phyloP scores from a whole-genome alignment of 2,113 vertebrate species.

The Pristiophorus japonicus region DNA sequence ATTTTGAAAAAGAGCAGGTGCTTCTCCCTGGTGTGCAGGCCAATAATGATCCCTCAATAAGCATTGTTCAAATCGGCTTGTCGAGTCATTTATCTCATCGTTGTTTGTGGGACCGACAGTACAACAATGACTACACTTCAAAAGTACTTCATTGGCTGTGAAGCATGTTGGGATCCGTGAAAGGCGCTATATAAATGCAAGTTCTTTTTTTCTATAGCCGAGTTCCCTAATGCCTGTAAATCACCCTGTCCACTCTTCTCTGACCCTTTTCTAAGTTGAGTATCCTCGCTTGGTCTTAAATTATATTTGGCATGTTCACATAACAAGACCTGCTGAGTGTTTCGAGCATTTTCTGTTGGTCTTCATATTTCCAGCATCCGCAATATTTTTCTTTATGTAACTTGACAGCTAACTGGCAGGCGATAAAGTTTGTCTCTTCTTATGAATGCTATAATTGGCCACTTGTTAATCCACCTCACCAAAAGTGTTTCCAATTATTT shows the following conservation, averaged over 20 bases:
- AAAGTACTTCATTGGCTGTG: background rate
- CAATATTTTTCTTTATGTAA: background rate
- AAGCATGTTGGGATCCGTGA: background rate
- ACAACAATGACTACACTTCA: too few relatives aligned
- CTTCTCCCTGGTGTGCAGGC: too few relatives aligned
- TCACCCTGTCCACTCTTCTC: background rate
- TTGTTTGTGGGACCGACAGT: too few relatives aligned
- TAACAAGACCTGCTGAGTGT: background rate
- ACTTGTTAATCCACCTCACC: background rate
- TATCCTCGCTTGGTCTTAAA: background rate
- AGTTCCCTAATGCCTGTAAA: background rate
- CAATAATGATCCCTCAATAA: too few relatives aligned
- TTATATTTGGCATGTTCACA: background rate
- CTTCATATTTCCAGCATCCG: too few relatives aligned
- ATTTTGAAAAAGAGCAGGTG: too few relatives aligned
- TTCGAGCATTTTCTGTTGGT: background rate
- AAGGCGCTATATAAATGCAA: background rate
- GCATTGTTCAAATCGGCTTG: too few relatives aligned
- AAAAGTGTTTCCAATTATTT: background rate
- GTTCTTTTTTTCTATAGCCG: background rate
- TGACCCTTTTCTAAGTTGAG: background rate
- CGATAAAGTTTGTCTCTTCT: background rate
- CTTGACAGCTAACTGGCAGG: background rate
- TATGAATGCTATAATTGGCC: background rate
- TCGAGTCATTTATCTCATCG: too few relatives aligned